Percentiles rank a stretch among this genome's conserved stretches.
Conservation (phyloP, 2,888 invertebrate species). For the Anagyrus pseudococci region DNA sequence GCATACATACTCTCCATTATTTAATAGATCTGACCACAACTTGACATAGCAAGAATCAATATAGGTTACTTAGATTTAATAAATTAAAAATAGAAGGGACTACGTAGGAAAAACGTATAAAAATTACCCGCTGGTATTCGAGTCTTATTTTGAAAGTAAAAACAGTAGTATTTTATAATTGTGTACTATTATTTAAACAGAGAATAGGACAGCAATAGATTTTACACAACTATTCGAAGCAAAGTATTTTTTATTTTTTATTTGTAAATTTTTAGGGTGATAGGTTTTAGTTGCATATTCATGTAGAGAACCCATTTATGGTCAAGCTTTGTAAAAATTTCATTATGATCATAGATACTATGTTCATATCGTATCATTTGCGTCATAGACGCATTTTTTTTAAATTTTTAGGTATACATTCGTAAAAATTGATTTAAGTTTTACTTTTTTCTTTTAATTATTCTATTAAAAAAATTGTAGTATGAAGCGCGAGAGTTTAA, state of each 20-base stretch:
- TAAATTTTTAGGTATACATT: constrained; percentile 16
- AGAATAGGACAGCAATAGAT: constrained; percentile 20
- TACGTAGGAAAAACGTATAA: constrained; percentile 5
- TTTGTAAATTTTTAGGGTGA: constrained; percentile 17
- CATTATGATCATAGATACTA: constrained; percentile 26
- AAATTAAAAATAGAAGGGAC: neutral
- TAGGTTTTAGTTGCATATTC: constrained; percentile 16
- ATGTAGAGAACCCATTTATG: constrained; percentile 9
- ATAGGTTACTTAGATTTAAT: constrained; percentile 13
- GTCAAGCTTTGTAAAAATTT: constrained; percentile 7
- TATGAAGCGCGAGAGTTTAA: constrained; percentile 9
- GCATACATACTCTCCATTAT: constrained; percentile 9
- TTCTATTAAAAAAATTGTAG: constrained; percentile 7
- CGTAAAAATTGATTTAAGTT: constrained; percentile 15
- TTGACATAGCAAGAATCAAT: neutral
- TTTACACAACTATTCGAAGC: constrained; percentile 13
- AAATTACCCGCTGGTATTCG: constrained; percentile 11
- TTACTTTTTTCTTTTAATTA: constrained; percentile 18
- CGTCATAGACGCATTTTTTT: constrained; percentile 2
- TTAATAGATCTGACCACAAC: constrained; percentile 13
- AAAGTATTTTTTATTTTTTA: constrained; percentile 29
- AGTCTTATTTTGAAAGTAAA: constrained; percentile 19
- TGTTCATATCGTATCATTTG: constrained; percentile 29
- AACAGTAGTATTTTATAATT: constrained; percentile 5
- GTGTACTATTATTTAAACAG: constrained; percentile 14